A percentile compares a stretch with the other conserved stretches of the same genome.
phyloP scores from a whole-genome alignment of 1,140 invertebrate species.

The Planococcus citri region DNA sequence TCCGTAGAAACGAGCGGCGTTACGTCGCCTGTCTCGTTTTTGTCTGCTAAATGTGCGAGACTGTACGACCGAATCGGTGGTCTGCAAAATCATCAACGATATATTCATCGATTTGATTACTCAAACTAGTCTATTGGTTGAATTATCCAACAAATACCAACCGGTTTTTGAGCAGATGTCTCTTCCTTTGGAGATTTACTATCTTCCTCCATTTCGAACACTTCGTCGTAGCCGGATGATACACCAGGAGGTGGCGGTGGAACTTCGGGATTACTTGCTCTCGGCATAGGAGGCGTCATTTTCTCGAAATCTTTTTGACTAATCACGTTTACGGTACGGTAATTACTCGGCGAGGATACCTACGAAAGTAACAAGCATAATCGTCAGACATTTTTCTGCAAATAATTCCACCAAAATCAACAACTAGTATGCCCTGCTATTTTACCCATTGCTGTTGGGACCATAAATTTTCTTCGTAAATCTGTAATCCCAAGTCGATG shows the following conservation, averaged over 20 bases:
- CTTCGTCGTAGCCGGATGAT: constrained; percentile 23
- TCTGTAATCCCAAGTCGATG: constrained; percentile 88
- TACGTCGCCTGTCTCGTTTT: constrained; percentile 1
- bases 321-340: constrained; percentile 82
- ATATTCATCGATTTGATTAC: not conserved
- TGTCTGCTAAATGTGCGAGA: not conserved
- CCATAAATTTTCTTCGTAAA: constrained; percentile 76
- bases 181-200: not conserved
- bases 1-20: constrained; percentile 56
- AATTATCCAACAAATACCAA: not conserved
- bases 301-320: constrained; percentile 77
- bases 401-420: no score
- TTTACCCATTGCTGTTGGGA: constrained; percentile 8
- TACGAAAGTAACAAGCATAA: no score
- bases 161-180: constrained; percentile 2
- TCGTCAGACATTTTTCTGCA: no score
- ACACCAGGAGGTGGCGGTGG: constrained; percentile 55
- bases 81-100: not conserved
- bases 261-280: constrained; percentile 50
- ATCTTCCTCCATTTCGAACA: constrained; percentile 37
- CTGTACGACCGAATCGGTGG: not conserved
- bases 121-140: no score
- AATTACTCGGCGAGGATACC: constrained; percentile 31
- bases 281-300: constrained; percentile 49
- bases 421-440: no score